Conservation (phyloP, 2,113 vertebrate species). For the Rhynchomys soricoides region DNA sequence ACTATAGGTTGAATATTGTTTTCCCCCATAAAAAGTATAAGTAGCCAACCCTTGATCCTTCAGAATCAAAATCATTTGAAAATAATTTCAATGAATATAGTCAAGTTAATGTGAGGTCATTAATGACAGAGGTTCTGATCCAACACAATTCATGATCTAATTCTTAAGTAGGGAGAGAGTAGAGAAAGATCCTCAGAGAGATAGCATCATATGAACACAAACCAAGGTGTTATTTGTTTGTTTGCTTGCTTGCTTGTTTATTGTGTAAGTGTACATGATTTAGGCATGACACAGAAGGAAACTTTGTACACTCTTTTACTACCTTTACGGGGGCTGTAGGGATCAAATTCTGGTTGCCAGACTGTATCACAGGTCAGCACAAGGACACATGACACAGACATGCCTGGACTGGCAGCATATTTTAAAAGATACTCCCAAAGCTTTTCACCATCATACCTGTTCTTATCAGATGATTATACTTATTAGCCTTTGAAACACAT, state of each 20-base stretch:
- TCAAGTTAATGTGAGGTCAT: not conserved
- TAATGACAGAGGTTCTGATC: not conserved
- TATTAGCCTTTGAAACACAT: not conserved
- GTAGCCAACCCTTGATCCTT: not conserved
- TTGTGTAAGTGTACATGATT: not conserved
- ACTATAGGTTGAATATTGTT: not conserved
- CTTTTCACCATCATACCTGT: not conserved
- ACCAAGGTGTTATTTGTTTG: not conserved
- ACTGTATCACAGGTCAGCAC: too few relatives aligned
- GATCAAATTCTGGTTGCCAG: not conserved
- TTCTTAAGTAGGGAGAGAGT: not conserved
- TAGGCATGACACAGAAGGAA: not conserved
- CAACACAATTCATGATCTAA: too few relatives aligned
- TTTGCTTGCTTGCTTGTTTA: not conserved
- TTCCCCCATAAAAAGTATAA: not conserved
- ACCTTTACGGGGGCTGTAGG: not conserved
- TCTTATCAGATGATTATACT: not conserved
- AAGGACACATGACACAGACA: not conserved
- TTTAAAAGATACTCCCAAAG: not conserved
- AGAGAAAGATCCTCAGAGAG: not conserved
- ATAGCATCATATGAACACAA: not conserved
- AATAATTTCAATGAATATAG: not conserved
- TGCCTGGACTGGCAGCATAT: not conserved
- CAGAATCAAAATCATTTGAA: not conserved
- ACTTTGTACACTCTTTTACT: not conserved